phyloP scores from a whole-genome alignment of 2,888 invertebrate species.

The Tenthredo livida region DNA sequence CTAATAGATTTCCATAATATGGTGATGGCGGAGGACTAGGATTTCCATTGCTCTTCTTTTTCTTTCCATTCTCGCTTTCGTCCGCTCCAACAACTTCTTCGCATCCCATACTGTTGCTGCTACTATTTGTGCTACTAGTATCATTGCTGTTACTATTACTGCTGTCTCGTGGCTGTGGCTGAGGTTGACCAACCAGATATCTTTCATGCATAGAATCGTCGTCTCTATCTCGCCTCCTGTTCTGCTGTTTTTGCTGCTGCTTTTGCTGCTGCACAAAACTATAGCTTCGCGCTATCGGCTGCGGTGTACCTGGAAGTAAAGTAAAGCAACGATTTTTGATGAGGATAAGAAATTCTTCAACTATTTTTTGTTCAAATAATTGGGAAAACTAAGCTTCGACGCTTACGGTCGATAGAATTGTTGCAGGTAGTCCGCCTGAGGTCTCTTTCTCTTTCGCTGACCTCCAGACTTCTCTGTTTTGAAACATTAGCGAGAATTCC shows the following conservation, averaged over 20 bases:
- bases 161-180: conserved; percentile 74
- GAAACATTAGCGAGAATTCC: conserved; percentile 70
- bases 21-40: conserved; percentile 76
- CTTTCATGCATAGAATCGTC: conserved; percentile 92
- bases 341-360: background rate
- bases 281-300: conserved; percentile 81
- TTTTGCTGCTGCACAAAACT: conserved; percentile 80
- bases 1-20: conserved; percentile 74
- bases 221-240: conserved; percentile 80
- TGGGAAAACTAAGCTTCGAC: background rate
- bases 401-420: conserved; percentile 72
- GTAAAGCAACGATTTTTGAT: background rate
- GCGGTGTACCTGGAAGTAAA: conserved; percentile 72
- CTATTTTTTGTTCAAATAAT: background rate
- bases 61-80: conserved; percentile 72
- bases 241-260: conserved; percentile 68
- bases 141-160: conserved; percentile 73
- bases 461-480: conserved; percentile 80
- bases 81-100: conserved; percentile 68
- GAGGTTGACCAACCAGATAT: conserved; percentile 80
- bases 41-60: conserved; percentile 75
- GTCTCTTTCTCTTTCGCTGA: conserved; percentile 77
- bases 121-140: conserved; percentile 71
- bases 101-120: conserved; percentile 70
- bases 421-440: conserved; percentile 76